Evolutionary conservation across 2,888 invertebrate genomes (phyloP).

Genomic region (Suillia variegata): DNA sequence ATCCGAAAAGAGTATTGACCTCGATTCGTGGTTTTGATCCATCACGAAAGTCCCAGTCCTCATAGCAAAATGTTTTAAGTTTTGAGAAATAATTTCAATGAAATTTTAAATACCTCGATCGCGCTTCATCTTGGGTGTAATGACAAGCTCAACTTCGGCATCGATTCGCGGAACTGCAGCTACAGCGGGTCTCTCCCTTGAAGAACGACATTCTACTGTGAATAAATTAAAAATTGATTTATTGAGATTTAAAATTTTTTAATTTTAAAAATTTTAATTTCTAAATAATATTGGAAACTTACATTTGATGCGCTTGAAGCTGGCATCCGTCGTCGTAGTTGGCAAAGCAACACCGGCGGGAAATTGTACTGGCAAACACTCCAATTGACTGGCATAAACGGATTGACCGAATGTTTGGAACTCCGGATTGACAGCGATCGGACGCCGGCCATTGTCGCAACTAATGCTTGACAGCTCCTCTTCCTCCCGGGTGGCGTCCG

Average conservation of each 20-base stretch:
- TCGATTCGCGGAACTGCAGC: neutral
- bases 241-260: too few relatives aligned
- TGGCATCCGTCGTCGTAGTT: conserved; percentile 4
- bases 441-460: neutral
- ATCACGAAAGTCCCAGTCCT: too few relatives aligned
- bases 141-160: neutral
- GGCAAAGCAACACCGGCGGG: neutral
- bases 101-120: conserved; percentile 22
- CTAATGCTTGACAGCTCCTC: neutral
- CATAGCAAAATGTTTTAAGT: too few relatives aligned
- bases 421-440: conserved; percentile 10
- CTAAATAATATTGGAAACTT: too few relatives aligned
- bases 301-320: conserved; percentile 21
- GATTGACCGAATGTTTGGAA: neutral
- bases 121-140: conserved; percentile 24
- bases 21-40: too few relatives aligned
- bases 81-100: neutral
- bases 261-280: neutral
- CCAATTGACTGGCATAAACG: neutral
- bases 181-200: neutral
- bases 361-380: neutral
- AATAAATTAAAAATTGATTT: neutral
- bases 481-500: too few relatives aligned
- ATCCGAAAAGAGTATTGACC: too few relatives aligned
- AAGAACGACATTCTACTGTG: conserved; percentile 7